A percentile compares a stretch with the other conserved stretches of the same genome.
Evolutionary conservation across 2,888 invertebrate species (phyloP).

Genomic region (Xestia c-nigrum): DNA sequence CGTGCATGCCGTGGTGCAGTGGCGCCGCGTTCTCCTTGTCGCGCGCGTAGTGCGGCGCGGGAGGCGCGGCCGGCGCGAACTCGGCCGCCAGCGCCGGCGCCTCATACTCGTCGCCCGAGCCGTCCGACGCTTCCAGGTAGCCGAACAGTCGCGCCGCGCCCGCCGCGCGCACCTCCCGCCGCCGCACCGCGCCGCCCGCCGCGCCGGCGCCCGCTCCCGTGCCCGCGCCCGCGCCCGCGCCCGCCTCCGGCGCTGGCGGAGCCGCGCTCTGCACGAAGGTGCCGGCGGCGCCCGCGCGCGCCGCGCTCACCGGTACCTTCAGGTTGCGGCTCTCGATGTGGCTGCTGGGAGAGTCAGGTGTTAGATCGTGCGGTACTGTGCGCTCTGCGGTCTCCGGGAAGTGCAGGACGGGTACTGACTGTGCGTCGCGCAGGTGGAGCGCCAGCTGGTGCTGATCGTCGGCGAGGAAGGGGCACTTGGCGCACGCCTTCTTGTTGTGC

Average conservation of each 20-base stretch:
- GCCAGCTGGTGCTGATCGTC: conserved; percentile 95
- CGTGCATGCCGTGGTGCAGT: conserved; percentile 83
- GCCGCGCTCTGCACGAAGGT: conserved; percentile 50
- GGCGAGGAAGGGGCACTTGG: conserved; percentile 96
- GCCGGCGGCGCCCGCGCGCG: conserved; percentile 67
- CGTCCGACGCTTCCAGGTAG: conserved; percentile 94
- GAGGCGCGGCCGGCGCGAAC: conserved; percentile 68
- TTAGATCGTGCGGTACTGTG: conserved; percentile 1
- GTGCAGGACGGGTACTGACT: conserved; percentile 89
- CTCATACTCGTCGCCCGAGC: conserved; percentile 91
- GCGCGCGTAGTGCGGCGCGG: conserved; percentile 77
- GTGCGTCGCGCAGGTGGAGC: conserved; percentile 94
- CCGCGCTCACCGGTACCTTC: conserved; percentile 84
- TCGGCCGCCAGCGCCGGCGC: conserved; percentile 74
- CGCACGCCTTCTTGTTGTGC: conserved; percentile 97
- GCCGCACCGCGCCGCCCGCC: conserved; percentile 71
- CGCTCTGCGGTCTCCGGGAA: not conserved
- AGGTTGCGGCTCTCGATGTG: conserved; percentile 92
- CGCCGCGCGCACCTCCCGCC: conserved; percentile 75
- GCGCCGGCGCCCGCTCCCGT: conserved; percentile 64
- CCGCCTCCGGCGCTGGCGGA: conserved; percentile 37
- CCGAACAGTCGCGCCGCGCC: conserved; percentile 93
- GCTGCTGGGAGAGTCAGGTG: conserved; percentile 75
- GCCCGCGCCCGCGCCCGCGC: conserved; percentile 28
- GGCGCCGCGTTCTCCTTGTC: conserved; percentile 88